Evolutionary conservation across 2,888 invertebrate genomes (phyloP).

Genomic region (Eupithecia pulchellata): DNA sequence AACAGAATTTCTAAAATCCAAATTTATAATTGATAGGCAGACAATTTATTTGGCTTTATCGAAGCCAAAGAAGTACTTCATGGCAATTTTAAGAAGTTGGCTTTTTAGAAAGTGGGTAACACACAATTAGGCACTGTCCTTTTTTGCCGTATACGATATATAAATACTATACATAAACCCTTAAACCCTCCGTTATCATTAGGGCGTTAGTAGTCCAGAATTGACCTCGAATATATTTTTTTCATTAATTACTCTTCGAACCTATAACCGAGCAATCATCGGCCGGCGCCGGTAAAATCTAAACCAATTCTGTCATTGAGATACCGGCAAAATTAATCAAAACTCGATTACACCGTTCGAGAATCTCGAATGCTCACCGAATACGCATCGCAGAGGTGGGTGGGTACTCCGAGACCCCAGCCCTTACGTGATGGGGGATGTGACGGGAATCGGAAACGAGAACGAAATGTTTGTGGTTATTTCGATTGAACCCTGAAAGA

Average conservation of each 20-base stretch:
- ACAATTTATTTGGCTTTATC: no score
- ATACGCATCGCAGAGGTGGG: conserved; percentile 57
- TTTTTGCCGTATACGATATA: no score
- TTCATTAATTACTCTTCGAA: not conserved
- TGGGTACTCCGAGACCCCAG: conserved; percentile 61
- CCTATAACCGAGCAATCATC: not conserved
- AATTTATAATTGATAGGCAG: no score
- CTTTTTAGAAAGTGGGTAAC: no score
- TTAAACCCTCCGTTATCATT: no score
- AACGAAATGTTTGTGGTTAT: conserved; percentile 79
- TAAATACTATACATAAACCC: no score
- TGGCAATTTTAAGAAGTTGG: no score
- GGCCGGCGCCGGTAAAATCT: conserved; percentile 7
- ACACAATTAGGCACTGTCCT: no score
- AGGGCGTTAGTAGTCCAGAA: not conserved
- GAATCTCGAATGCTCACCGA: conserved; percentile 49
- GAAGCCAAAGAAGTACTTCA: no score
- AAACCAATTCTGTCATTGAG: conserved; percentile 15
- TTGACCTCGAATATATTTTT: not conserved
- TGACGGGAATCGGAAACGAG: conserved; percentile 79
- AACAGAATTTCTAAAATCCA: no score
- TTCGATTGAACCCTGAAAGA: conserved; percentile 78
- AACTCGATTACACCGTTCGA: conserved; percentile 35
- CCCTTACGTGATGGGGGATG: conserved; percentile 72
- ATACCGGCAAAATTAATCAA: conserved; percentile 31